A percentile compares a stretch with the other conserved stretches of the same genome.
phyloP scores from a whole-genome alignment of 2,797 vertebrate species.

The Melanotaenia pygmaea region DNA sequence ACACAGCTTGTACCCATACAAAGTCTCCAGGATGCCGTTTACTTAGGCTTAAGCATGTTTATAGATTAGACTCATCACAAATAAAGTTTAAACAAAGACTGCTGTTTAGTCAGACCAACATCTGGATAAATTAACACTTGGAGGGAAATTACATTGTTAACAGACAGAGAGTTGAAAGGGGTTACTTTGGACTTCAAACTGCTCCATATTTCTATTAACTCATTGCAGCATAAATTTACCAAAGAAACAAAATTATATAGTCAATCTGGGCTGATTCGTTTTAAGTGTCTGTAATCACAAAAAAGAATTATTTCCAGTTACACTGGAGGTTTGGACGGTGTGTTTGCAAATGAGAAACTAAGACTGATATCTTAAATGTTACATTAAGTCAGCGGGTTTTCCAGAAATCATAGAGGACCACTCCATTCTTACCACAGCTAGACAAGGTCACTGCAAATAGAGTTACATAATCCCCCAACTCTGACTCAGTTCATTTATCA shows the following conservation, averaged over 20 bases:
- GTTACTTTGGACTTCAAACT: neutral
- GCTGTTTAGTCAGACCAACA: neutral
- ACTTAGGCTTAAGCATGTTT: neutral
- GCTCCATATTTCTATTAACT: neutral
- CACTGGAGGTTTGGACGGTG: neutral
- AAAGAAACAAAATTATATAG: neutral
- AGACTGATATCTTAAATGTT: neutral
- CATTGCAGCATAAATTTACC: neutral
- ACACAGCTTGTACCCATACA: neutral
- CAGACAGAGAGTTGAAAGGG: neutral
- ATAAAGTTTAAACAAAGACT: neutral
- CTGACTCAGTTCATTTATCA: constrained; percentile 20
- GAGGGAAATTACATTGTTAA: neutral
- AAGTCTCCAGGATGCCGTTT: constrained; percentile 7
- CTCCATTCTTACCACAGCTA: constrained; percentile 26
- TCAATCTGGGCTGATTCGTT: neutral
- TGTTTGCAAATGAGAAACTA: neutral
- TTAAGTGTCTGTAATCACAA: neutral
- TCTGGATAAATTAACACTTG: neutral
- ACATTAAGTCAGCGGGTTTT: constrained; percentile 1
- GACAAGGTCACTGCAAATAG: constrained; percentile 52
- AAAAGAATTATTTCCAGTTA: neutral
- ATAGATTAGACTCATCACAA: neutral
- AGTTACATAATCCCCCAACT: constrained; percentile 16
- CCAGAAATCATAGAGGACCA: constrained; percentile 2